phyloP scores from a whole-genome alignment of 2,888 invertebrate species.

The Rhagophthalmus giganteus region DNA sequence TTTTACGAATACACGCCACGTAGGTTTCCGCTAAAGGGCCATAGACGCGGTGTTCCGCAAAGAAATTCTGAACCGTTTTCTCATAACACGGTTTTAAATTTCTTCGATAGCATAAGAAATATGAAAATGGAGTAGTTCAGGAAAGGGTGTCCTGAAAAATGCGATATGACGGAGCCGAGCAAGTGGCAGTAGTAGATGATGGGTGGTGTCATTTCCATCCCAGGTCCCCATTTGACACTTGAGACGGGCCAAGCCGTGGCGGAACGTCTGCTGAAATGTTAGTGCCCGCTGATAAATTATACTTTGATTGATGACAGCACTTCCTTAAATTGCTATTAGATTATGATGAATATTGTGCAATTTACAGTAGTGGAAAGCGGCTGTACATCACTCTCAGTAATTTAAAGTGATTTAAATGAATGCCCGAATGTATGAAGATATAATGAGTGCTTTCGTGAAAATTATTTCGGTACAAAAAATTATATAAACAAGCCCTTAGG shows the following conservation, averaged over 20 bases:
- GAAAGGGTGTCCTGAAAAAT: conserved; percentile 26
- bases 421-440: conserved; percentile 9
- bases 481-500: no score
- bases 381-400: conserved; percentile 26
- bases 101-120: conserved; percentile 24
- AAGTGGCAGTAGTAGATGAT: conserved; percentile 26
- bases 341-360: conserved; percentile 37
- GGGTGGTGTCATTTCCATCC: conserved; percentile 31
- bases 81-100: conserved; percentile 25
- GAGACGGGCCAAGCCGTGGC: conserved; percentile 27
- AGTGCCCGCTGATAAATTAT: conserved; percentile 38
- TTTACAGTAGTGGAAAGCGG: conserved; percentile 29
- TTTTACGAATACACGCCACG: conserved; percentile 7
- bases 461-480: conserved; percentile 4
- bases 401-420: conserved; percentile 24
- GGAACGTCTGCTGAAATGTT: conserved; percentile 28
- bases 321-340: conserved; percentile 40
- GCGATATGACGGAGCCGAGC: conserved; percentile 27
- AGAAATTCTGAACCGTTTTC: conserved; percentile 19
- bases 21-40: conserved; percentile 9
- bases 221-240: conserved; percentile 32
- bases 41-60: conserved; percentile 5
- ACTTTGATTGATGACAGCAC: conserved; percentile 41
- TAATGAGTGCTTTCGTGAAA: no score
- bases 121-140: conserved; percentile 27